phyloP scores from a whole-genome alignment of 2,113 vertebrate genomes.

The Lycocorax pyrrhopterus region DNA sequence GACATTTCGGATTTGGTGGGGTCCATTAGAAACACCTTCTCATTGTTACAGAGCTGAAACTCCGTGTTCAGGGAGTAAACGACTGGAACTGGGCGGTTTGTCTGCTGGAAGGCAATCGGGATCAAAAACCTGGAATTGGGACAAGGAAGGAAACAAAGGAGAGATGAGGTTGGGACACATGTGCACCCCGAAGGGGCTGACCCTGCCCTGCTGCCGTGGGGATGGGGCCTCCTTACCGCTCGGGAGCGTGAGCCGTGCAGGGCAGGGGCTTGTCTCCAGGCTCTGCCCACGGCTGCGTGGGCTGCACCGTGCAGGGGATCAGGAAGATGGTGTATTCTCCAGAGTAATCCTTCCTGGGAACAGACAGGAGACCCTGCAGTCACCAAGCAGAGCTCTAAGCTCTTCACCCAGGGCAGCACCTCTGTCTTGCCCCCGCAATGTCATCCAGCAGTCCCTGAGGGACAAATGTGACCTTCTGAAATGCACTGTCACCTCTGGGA shows the following conservation, averaged over 20 bases:
- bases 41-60: constrained; percentile 97
- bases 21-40: constrained; percentile 96
- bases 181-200: not conserved
- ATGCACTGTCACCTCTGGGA: not conserved
- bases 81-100: constrained; percentile 92
- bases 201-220: rapidly evolving
- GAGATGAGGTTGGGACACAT: rapidly evolving
- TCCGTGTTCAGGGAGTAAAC: constrained; percentile 97
- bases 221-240: constrained; percentile 75
- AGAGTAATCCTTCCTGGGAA: constrained; percentile 1
- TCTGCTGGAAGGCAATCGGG: constrained; percentile 98
- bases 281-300: constrained; percentile 92
- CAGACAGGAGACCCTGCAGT: not conserved
- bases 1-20: constrained; percentile 84
- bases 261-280: constrained; percentile 90
- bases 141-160: not conserved
- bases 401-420: not conserved
- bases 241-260: constrained; percentile 92
- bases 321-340: constrained; percentile 67
- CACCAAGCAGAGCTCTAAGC: not conserved
- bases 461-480: not conserved
- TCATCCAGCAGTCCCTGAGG: not conserved
- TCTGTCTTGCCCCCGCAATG: not conserved
- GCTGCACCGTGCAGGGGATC: constrained; percentile 94
- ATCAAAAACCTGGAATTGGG: constrained; percentile 82